Base-by-base conservation (phyloP, 1,140 invertebrate species). In the Geopemphigus sp. region DNA sequence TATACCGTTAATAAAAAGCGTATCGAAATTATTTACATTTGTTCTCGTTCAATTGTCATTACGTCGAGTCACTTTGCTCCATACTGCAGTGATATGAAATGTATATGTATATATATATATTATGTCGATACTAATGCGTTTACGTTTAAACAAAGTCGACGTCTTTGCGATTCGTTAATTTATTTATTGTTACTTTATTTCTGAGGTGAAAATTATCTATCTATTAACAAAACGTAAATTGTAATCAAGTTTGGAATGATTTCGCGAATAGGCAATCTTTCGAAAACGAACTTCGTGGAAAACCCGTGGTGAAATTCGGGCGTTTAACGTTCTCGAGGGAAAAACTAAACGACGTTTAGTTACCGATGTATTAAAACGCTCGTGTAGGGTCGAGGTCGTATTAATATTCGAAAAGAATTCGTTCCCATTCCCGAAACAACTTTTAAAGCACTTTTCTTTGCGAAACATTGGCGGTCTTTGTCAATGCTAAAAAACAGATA, bases 401-500 rank as follows among this genome's bases (percentile, higher is more conserved):
- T 68, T 68, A 68, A 50, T 47, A 50, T 68, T 68, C 66, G 24
- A 11, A 47, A 50, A 68, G 66, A 68, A 50, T 14, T 72, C 4
- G 14, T 54, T 54, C 15, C 24, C 53, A 76, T 76, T 57, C 72
- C 53, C 12, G 19, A n/a, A 45, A 53, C 47, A 72, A 72, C 68
- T 54, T 70, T 53, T 70, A 70, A 53, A 70, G 45, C 45, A 53
- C 10, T 70, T 72, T 54, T 72, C 47, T 54, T 72, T 72, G 50
- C 54, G 11, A 50, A 68, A 68, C 45, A 68, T 24, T 68, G 15
- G 22, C 17, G 22, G 47, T 73, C 53, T 76, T 76, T 76, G 39
- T 76, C 73, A 76, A 76, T 59, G 73, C 22, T 45, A 45, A 76
- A n/a, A 59, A 76, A 59, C 74, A 26, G 57, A 78, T 39, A 45